phyloP scores from a whole-genome alignment of 1,140 invertebrate species.

The Caenorhabditis tropicalis region DNA sequence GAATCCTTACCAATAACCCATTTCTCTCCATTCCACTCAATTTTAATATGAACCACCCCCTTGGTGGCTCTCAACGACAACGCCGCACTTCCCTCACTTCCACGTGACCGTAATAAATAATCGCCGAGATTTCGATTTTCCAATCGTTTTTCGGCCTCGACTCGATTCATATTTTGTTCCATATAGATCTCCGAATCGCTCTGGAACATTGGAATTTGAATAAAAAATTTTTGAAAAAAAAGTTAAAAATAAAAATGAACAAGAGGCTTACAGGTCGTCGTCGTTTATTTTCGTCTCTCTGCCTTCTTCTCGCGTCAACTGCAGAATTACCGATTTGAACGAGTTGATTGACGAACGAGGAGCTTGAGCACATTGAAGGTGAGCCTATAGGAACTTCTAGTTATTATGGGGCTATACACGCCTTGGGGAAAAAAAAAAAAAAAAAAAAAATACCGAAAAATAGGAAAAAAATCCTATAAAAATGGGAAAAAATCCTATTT shows the following conservation, averaged over 20 bases:
- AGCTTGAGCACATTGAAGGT: constrained; percentile 29
- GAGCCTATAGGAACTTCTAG: constrained; percentile 7
- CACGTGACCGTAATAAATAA: constrained; percentile 25
- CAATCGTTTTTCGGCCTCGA: constrained; percentile 49
- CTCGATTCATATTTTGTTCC: constrained; percentile 47
- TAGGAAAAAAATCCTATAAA: too few relatives aligned
- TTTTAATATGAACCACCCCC: constrained; percentile 50
- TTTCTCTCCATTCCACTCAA: constrained; percentile 49
- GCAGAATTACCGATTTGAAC: constrained; percentile 11
- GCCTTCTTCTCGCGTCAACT: background rate
- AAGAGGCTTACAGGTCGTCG: background rate
- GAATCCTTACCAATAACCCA: constrained; percentile 32
- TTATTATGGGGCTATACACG: too few relatives aligned
- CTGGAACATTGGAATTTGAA: background rate
- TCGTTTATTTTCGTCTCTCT: constrained; percentile 1
- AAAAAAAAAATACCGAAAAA: too few relatives aligned
- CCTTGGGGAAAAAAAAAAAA: too few relatives aligned
- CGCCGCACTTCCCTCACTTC: constrained; percentile 40
- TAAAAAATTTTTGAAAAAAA: background rate
- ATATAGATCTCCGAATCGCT: constrained; percentile 20
- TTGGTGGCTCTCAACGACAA: constrained; percentile 37
- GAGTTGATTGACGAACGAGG: constrained; percentile 23
- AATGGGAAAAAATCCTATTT: too few relatives aligned
- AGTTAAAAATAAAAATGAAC: background rate
- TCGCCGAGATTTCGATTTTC: constrained; percentile 25